Conservation (phyloP, 2,888 invertebrate species). For the Glaucopsyche alexis region DNA sequence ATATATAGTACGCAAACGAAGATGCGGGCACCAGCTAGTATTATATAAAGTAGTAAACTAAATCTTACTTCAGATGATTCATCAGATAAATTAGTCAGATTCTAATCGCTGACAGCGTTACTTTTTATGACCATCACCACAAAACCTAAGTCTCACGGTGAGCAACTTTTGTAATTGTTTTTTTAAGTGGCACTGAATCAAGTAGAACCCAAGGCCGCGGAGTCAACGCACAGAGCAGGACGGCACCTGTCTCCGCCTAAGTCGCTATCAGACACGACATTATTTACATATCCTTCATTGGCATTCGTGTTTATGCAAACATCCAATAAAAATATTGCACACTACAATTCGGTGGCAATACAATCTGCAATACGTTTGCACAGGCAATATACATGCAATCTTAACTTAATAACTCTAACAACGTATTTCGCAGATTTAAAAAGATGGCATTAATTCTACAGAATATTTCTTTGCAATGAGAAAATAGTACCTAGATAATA, state of each 20-base stretch:
- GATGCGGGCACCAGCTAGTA: too few species aligned
- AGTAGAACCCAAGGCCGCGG: slow-evolving; percentile 65
- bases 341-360: slow-evolving; percentile 9
- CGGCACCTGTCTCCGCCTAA: slow-evolving; percentile 67
- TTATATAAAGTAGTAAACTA: background rate
- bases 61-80: background rate
- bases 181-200: slow-evolving; percentile 66
- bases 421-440: background rate
- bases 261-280: slow-evolving; percentile 51
- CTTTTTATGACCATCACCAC: background rate
- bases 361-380: slow-evolving; percentile 7
- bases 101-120: background rate
- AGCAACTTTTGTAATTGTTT: slow-evolving; percentile 56
- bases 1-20: too few species aligned
- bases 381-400: background rate
- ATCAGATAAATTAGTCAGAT: slow-evolving; percentile 11
- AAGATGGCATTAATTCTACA: background rate
- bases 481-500: too few species aligned
- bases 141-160: slow-evolving; percentile 50
- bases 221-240: slow-evolving; percentile 72
- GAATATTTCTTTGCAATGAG: too few species aligned
- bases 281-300: slow-evolving; percentile 36
- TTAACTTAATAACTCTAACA: background rate
- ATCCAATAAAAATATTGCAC: slow-evolving; percentile 20
- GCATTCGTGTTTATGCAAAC: slow-evolving; percentile 20